These are phyloP conservation scores for Nomada lathburiana DNA, from an alignment of 2,888 invertebrate species.

Conservation along the genomic window DNA sequence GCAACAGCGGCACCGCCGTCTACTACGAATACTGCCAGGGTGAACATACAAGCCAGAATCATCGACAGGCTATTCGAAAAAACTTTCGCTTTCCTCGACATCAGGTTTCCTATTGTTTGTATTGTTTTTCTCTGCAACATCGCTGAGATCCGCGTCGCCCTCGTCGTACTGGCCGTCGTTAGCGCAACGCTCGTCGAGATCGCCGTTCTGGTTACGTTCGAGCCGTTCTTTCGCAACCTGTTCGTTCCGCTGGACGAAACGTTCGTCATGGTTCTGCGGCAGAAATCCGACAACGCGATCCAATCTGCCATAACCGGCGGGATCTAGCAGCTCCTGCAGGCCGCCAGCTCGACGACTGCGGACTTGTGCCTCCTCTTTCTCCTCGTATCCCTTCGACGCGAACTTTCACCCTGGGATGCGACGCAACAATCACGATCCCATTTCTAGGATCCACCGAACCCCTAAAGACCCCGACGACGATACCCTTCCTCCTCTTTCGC, in stretches of 20 bases:
- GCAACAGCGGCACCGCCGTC: slow-evolving; percentile 42
- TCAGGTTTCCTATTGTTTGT: slow-evolving; percentile 13
- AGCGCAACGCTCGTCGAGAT: slow-evolving; percentile 35
- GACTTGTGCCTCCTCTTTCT: slow-evolving; percentile 31
- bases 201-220: slow-evolving; percentile 37
- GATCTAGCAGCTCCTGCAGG: slow-evolving; percentile 69
- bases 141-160: slow-evolving; percentile 34
- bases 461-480: slow-evolving; percentile 53
- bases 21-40: slow-evolving; percentile 36
- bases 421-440: slow-evolving; percentile 60
- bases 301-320: slow-evolving; percentile 66
- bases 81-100: slow-evolving; percentile 22
- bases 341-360: slow-evolving; percentile 70
- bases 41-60: slow-evolving; percentile 34
- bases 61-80: slow-evolving; percentile 24
- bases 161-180: slow-evolving; percentile 42
- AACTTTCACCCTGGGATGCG: slow-evolving; percentile 63
- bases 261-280: slow-evolving; percentile 52
- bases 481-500: slow-evolving; percentile 18
- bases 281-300: slow-evolving; percentile 41
- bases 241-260: slow-evolving; percentile 40
- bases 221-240: slow-evolving; percentile 46
- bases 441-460: slow-evolving; percentile 25
- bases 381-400: slow-evolving; percentile 67
- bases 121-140: slow-evolving; percentile 26